A percentile compares a stretch with the other conserved stretches of the same genome.
phyloP scores from a whole-genome alignment of 2,888 invertebrate species.

The Griposia aprilina region DNA sequence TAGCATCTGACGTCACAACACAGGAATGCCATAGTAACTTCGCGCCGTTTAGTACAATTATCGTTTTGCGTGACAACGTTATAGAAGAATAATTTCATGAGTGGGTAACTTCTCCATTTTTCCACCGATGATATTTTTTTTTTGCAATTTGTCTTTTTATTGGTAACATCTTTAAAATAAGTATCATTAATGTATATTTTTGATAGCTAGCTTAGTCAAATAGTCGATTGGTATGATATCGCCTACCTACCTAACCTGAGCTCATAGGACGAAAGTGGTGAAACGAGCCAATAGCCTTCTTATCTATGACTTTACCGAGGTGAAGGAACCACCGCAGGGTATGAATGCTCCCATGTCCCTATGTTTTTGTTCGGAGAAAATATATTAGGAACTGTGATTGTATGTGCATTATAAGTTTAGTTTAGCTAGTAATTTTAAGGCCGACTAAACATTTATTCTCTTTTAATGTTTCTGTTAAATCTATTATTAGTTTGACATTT shows the following conservation, averaged over 20 bases:
- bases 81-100: too few relatives aligned
- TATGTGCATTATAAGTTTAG: constrained; percentile 14
- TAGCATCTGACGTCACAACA: too few relatives aligned
- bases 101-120: too few relatives aligned
- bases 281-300: background rate
- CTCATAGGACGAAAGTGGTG: background rate
- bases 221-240: background rate
- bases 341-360: background rate
- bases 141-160: too few relatives aligned
- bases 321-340: background rate
- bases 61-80: too few relatives aligned
- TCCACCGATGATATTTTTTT: too few relatives aligned
- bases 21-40: too few relatives aligned
- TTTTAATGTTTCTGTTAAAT: constrained; percentile 6
- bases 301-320: background rate
- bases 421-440: background rate
- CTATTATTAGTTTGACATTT: background rate
- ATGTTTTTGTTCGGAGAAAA: background rate
- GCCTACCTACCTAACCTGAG: background rate
- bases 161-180: too few relatives aligned
- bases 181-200: too few relatives aligned
- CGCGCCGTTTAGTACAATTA: too few relatives aligned
- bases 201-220: too few relatives aligned
- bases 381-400: constrained; percentile 23
- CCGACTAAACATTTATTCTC: background rate